Evolutionary conservation across 2,797 vertebrate genomes (phyloP).

Genomic region (Silurus lanzhouensis): DNA sequence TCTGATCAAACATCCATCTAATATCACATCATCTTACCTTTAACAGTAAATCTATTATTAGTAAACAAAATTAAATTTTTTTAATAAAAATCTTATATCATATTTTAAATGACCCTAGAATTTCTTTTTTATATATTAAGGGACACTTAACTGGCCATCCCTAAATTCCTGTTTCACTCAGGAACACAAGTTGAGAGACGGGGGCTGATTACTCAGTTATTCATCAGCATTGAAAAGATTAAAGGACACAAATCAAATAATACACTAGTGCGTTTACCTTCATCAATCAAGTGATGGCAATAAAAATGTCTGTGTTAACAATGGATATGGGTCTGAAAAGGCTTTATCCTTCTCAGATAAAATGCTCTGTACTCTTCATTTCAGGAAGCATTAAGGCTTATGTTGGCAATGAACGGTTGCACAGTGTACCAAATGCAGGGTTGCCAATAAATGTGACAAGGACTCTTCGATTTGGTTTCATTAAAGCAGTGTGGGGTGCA

Average conservation of each 20-base stretch:
- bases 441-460: background rate
- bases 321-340: background rate
- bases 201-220: background rate
- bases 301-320: background rate
- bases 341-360: background rate
- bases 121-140: background rate
- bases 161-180: background rate
- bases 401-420: background rate
- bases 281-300: background rate
- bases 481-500: background rate
- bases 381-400: background rate
- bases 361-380: background rate
- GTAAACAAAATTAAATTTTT: no score
- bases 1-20: background rate
- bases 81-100: background rate
- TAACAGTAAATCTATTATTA: background rate
- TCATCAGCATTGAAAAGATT: background rate
- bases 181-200: background rate
- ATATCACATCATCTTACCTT: background rate
- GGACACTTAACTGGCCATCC: background rate
- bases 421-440: background rate
- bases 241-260: background rate
- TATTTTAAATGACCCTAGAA: background rate
- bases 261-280: background rate
- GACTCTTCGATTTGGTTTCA: background rate